Base-by-base conservation (phyloP, 1,140 invertebrate genomes). In the Rhyacophila brunnea region DNA sequence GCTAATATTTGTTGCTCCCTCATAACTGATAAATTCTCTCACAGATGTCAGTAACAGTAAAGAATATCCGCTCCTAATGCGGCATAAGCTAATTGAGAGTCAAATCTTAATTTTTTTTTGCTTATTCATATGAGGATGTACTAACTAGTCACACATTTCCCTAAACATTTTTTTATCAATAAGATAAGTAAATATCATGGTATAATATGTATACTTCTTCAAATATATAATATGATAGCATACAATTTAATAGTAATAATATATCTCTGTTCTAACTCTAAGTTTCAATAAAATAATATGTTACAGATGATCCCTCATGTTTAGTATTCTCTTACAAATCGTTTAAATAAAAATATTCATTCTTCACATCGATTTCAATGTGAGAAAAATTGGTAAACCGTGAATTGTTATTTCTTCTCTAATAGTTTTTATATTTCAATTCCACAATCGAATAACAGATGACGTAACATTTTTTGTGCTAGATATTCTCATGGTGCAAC, bases 241-340 rank as follows among this genome's bases (percentile, higher is more conserved):
- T 45, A 62, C 47, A 56, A 44, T 57, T 55, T 35, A 46, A 56
- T 62, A 62, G 15, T 57, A 58, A 62, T 62, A 62, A 62, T 62
- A 62, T 58, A 58, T 58, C 59, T 65, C 63, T 61, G 59, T 58
- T 43, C 45, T 58, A 62, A 59, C 50, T 35, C 60, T 62, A 65
- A n/a, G 36, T 58, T 65, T 56, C 55, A 62, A 46, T 62, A 55
- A 65, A 65, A 61, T 54, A 52, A 65, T 65, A 65, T 65, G 59
- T 61, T 65, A 65, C 60, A 65, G 58, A 54, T 63, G 64, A 52
- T 65, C 64, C 64, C 64, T 56, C 56, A 34, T 65, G 44, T 65
- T 65, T 65, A 65, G 56, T 65, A 55, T 65, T 57, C 57, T 35
- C 45, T 18, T 53, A 53, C 36, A 56, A 38, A 62, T 47, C 35